Evolutionary conservation across 1,140 invertebrate genomes (phyloP).

Genomic region (Zaprionus tsacasi): DNA sequence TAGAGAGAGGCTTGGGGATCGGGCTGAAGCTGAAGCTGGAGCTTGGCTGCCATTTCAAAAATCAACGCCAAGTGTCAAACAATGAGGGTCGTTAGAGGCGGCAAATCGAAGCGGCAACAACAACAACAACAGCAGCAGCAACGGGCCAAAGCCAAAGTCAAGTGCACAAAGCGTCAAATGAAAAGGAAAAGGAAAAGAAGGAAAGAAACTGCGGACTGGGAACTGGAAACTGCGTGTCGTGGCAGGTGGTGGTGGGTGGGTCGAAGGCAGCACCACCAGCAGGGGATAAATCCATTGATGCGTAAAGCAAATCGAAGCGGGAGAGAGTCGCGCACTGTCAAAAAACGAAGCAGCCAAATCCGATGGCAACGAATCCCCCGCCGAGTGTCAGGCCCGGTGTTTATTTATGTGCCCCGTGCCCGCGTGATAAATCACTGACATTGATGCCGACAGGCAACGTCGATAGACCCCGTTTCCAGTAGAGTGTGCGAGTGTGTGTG

Average conservation of each 20-base stretch:
- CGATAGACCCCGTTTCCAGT: background rate
- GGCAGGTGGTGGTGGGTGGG: background rate
- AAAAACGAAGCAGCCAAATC: slow-evolving; percentile 59
- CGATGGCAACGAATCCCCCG: slow-evolving; percentile 26
- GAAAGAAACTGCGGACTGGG: slow-evolving; percentile 13
- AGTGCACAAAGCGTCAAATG: slow-evolving; percentile 81
- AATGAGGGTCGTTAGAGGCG: slow-evolving; percentile 80
- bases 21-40: background rate
- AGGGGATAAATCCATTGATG: slow-evolving; percentile 73
- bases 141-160: slow-evolving; percentile 59
- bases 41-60: slow-evolving; percentile 48
- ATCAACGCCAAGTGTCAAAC: slow-evolving; percentile 79
- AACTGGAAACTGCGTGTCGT: background rate
- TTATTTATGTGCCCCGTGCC: slow-evolving; percentile 74
- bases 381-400: slow-evolving; percentile 62
- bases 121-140: slow-evolving; percentile 31
- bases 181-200: too few relatives aligned
- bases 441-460: slow-evolving; percentile 67
- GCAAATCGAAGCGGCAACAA: slow-evolving; percentile 65
- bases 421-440: slow-evolving; percentile 80
- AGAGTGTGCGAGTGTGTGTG: slow-evolving; percentile 6
- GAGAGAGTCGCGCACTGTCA: slow-evolving; percentile 65
- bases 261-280: background rate
- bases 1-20: too few relatives aligned
- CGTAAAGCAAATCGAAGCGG: slow-evolving; percentile 73